Percentiles rank a stretch among this genome's conserved stretches.
These are phyloP conservation scores for Channa argus DNA, from an alignment of 2,113 vertebrate genomes.

Conservation along the genomic window DNA sequence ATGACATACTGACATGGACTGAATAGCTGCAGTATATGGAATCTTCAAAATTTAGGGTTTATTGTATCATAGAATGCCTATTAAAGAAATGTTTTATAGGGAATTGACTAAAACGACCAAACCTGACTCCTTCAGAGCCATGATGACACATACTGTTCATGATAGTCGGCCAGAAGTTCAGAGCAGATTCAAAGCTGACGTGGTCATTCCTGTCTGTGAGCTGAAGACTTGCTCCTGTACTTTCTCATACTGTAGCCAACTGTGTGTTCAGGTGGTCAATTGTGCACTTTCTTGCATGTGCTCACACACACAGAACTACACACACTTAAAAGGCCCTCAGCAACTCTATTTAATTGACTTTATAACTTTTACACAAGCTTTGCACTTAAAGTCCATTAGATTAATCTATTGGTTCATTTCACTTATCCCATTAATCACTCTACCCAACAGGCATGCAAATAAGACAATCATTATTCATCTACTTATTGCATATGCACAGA, in stretches of 20 bases:
- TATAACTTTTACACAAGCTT: conserved; percentile 68
- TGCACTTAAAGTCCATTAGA: conserved; percentile 63
- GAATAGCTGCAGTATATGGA: too few relatives aligned
- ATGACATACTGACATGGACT: too few relatives aligned
- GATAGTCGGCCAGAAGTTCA: conserved; percentile 26
- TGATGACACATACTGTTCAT: not conserved
- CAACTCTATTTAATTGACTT: conserved; percentile 54
- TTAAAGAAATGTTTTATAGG: too few relatives aligned
- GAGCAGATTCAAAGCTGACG: conserved; percentile 32
- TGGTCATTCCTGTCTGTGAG: conserved; percentile 9
- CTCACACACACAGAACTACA: conserved; percentile 10
- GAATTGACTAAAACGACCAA: too few relatives aligned
- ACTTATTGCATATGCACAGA: conserved; percentile 22
- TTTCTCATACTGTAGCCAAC: too few relatives aligned
- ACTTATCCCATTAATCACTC: conserved; percentile 60
- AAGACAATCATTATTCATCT: conserved; percentile 34
- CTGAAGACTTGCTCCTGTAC: not conserved
- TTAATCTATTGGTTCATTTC: conserved; percentile 59
- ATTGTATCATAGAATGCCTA: too few relatives aligned
- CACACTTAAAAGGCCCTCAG: conserved; percentile 13
- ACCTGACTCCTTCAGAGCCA: too few relatives aligned
- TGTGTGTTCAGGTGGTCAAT: too few relatives aligned
- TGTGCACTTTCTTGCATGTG: not conserved
- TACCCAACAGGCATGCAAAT: conserved; percentile 54
- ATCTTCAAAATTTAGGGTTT: too few relatives aligned